Evolutionary conservation across 2,113 vertebrate species (phyloP).

Genomic region (Tachysurus fulvidraco): DNA sequence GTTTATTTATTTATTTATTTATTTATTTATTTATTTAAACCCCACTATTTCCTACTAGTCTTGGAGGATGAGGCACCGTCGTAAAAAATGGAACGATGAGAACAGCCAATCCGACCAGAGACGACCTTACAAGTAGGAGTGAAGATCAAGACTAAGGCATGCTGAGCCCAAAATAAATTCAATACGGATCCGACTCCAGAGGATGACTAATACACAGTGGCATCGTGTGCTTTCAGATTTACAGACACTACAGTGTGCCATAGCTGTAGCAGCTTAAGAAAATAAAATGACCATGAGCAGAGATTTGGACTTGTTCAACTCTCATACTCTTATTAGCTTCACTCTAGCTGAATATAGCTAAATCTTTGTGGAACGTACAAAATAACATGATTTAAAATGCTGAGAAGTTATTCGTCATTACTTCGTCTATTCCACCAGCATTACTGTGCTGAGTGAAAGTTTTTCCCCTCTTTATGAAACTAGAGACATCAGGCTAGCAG

Average conservation of each 20-base stretch:
- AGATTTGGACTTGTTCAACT: neutral
- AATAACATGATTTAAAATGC: neutral
- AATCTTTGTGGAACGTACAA: neutral
- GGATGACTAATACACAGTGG: constrained; percentile 18
- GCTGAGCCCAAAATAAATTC: constrained; percentile 1
- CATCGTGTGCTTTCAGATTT: neutral
- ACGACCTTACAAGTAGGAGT: neutral
- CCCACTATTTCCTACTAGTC: neutral
- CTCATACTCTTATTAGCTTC: neutral
- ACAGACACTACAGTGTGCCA: neutral
- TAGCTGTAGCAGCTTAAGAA: neutral
- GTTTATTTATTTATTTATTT: no score
- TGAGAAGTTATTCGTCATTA: neutral
- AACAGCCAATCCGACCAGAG: neutral
- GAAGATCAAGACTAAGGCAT: constrained; percentile 3
- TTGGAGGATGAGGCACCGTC: neutral
- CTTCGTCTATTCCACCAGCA: neutral
- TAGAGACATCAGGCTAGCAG: neutral
- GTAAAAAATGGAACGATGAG: neutral
- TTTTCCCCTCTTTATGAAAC: neutral
- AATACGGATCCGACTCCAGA: neutral
- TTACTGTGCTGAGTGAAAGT: neutral
- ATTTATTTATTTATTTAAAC: no score
- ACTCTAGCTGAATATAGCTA: neutral
- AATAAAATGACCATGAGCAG: neutral